A percentile compares a stretch with the other conserved stretches of the same genome.
Evolutionary conservation across 2,797 vertebrate genomes (phyloP).

Genomic region (Scomberomorus guttatus): DNA sequence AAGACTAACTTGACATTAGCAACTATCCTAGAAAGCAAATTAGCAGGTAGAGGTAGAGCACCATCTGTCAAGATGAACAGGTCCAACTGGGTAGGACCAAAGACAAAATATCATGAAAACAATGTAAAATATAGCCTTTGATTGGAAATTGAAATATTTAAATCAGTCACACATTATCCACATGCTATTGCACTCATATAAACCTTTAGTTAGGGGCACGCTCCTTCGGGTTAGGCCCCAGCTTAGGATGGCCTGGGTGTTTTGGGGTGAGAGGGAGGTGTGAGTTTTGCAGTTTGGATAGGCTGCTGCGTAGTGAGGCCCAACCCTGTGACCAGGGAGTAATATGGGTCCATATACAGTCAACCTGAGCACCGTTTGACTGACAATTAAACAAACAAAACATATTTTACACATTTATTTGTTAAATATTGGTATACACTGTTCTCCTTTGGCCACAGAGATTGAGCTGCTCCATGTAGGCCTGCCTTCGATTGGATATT

Average conservation of each 20-base stretch:
- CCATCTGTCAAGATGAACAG: conserved; percentile 89
- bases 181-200: conserved; percentile 90
- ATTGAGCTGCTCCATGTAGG: conserved; percentile 80
- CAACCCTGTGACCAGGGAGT: conserved; percentile 56
- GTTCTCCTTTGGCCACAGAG: conserved; percentile 62
- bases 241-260: conserved; percentile 62
- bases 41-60: conserved; percentile 94
- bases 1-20: conserved; percentile 82
- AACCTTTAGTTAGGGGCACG: conserved; percentile 83
- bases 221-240: conserved; percentile 82
- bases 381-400: conserved; percentile 53
- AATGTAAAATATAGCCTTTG: conserved; percentile 68
- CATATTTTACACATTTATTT: conserved; percentile 64
- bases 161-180: conserved; percentile 80
- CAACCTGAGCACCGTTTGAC: conserved; percentile 59
- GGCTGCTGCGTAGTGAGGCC: conserved; percentile 59
- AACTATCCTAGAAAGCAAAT: conserved; percentile 86
- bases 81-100: conserved; percentile 81
- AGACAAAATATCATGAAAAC: conserved; percentile 81
- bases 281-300: conserved; percentile 68
- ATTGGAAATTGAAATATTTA: conserved; percentile 74
- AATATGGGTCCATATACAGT: conserved; percentile 64
- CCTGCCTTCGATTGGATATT: conserved; percentile 71
- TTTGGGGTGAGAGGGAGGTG: conserved; percentile 29
- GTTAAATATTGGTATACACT: conserved; percentile 76